Conservation (phyloP, 37 sponge, comb jelly and placozoan species). For the Halisarca cf. caerulea region DNA sequence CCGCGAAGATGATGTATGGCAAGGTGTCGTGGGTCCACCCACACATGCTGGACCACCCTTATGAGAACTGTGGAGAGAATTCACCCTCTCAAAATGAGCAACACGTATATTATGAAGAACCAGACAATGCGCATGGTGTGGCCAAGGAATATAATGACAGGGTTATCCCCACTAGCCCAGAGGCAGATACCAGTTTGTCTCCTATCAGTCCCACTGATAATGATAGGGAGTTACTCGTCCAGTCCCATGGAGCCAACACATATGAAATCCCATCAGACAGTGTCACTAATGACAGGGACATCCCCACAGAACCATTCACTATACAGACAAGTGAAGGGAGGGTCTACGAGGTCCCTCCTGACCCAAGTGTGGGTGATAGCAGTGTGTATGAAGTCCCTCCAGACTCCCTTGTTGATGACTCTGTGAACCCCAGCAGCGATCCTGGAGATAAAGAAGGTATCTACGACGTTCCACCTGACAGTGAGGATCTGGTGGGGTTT, state of each 20-base stretch:
- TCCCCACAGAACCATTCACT: background rate
- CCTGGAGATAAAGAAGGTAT: no score
- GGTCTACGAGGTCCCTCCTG: background rate
- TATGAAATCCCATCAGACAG: background rate
- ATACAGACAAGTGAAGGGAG: background rate
- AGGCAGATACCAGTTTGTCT: background rate
- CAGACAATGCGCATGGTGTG: no score
- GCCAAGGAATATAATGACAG: no score
- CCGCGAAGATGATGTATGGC: background rate
- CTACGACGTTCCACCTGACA: no score
- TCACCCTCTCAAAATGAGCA: no score
- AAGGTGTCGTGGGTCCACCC: conserved; percentile 14
- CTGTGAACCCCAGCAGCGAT: background rate
- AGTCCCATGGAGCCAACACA: background rate
- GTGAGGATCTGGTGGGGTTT: no score
- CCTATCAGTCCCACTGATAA: background rate
- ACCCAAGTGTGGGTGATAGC: background rate
- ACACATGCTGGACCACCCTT: conserved; percentile 17
- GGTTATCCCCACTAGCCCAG: no score
- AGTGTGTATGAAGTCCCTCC: background rate
- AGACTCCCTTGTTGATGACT: background rate
- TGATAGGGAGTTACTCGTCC: background rate
- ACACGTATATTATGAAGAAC: no score
- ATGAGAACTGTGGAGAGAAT: background rate
- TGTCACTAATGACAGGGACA: background rate